phyloP scores from a whole-genome alignment of 2,797 vertebrate genomes.

The Chiroxiphia lanceolata region DNA sequence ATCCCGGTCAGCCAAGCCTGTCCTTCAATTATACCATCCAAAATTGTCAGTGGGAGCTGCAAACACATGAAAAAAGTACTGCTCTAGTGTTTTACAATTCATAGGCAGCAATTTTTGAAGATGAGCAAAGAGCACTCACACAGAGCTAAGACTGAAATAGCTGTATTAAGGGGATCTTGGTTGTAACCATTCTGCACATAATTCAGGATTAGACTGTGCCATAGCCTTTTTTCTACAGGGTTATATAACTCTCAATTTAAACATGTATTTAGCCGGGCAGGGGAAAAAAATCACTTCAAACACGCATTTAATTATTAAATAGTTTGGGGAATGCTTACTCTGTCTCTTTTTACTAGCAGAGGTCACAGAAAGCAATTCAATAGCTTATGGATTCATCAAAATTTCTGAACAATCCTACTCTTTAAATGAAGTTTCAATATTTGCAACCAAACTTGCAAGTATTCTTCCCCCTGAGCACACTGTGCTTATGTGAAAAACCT shows the following conservation, averaged over 20 bases:
- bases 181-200: neutral
- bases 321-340: neutral
- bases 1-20: neutral
- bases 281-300: neutral
- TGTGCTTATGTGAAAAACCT: slow-evolving; percentile 52
- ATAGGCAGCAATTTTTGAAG: neutral
- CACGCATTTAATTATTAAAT: neutral
- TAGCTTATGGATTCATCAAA: slow-evolving; percentile 8
- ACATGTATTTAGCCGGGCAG: slow-evolving; percentile 19
- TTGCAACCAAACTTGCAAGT: slow-evolving; percentile 49
- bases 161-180: slow-evolving; percentile 1
- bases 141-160: neutral
- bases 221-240: neutral
- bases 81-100: neutral
- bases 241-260: slow-evolving; percentile 36
- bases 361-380: neutral
- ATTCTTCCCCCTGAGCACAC: slow-evolving; percentile 34
- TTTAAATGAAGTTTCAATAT: slow-evolving; percentile 53
- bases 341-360: neutral
- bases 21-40: neutral
- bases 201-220: neutral
- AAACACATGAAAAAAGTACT: neutral
- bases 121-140: neutral
- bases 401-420: slow-evolving; percentile 32
- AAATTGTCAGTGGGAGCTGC: neutral